Evolutionary conservation across 1,140 invertebrate genomes (phyloP), one percentile per base, ranked within the genome.

Genomic region (Oreohelix idahoensis): DNA sequence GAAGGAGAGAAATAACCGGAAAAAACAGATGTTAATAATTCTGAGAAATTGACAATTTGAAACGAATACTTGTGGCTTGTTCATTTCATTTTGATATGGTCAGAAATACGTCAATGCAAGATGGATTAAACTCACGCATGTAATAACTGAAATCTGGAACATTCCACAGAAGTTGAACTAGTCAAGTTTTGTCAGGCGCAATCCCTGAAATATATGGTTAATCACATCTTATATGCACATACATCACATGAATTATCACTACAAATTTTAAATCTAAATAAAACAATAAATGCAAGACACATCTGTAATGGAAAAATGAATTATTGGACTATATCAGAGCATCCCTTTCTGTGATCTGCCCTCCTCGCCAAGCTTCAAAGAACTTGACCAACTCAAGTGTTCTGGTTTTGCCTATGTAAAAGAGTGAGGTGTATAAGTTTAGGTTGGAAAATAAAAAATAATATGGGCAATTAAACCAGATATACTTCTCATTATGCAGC

Each of bases 21-120:
- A n/a, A 81, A 53, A 75, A 71, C 63, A 75, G 26, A 51, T 49
- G 79, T 82, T 73, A 81, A 73, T 82, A 36, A 74, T 38, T 82
- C 8, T 36, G 35, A 35, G 8, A 78, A 78, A 13, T 32, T 23
- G 35, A 58, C 1, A 51, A 53, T 11, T 45, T 74, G 32, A 78
- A 36, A 53, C 26, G 49, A 78, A 78, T 29, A 63, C 23, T 11
- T 10, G 53, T 58, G 53, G 20, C 53, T 23, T 58, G 53, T n/a
- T 58, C 20, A n/a, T 58, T n/a, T 15, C 4, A 58, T 58, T n/a
- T 15, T 5, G 23, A 58, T 58, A n/a, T 58, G 5, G 23, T 20
- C 8, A 58, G 26, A 10, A 58, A 20, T 15, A 58, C 15, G 23
- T 58, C 53, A 58, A 58, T 58, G 26, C 23, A 58, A 58, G 53